Evolutionary conservation across 2,797 vertebrate genomes (phyloP).

Genomic region (Apodemus agrarius): DNA sequence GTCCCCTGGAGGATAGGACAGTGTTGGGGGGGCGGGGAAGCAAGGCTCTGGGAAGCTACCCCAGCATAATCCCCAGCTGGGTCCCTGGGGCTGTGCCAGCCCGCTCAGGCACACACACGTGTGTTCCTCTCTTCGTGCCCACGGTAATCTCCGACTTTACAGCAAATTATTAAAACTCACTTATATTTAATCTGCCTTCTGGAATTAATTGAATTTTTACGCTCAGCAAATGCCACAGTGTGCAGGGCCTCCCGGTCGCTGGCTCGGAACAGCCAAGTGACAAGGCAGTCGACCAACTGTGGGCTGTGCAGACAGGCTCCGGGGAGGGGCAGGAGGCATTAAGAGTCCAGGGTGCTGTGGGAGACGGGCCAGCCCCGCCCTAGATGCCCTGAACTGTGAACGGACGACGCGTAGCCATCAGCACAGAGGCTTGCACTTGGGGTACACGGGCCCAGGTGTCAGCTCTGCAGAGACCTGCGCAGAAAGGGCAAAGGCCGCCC

Average conservation of each 20-base stretch:
- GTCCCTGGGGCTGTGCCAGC: constrained; percentile 78
- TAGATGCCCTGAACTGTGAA: neutral
- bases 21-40: constrained; percentile 61
- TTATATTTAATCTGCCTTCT: constrained; percentile 97
- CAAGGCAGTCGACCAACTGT: constrained; percentile 77
- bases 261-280: constrained; percentile 85
- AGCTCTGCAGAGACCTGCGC: neutral
- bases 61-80: constrained; percentile 60
- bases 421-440: neutral
- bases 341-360: neutral
- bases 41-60: constrained; percentile 83
- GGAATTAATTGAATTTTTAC: constrained; percentile 96
- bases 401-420: neutral
- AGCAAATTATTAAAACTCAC: constrained; percentile 96
- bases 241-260: constrained; percentile 79
- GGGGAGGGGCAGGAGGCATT: neutral
- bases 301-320: constrained; percentile 59
- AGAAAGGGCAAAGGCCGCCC: neutral
- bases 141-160: constrained; percentile 92
- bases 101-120: neutral
- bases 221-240: constrained; percentile 91
- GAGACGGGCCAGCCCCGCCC: neutral
- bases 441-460: rapidly evolving
- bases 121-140: constrained; percentile 86
- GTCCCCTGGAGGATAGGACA: neutral